These are phyloP conservation scores for Plectropomus leopardus DNA, from an alignment of 2,113 vertebrate genomes.

Conservation along the genomic window DNA sequence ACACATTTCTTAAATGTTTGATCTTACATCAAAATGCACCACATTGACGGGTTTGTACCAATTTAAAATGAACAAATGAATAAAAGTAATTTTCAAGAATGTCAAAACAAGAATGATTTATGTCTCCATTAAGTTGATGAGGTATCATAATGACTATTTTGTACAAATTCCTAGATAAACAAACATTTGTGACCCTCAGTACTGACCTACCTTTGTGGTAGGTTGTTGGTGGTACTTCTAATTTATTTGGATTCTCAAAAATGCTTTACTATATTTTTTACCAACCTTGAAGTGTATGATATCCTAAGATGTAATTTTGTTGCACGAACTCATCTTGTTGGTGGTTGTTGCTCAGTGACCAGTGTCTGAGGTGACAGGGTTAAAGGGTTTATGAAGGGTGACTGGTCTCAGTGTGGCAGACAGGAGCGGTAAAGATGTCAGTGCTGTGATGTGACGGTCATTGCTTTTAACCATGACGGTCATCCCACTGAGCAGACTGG, in stretches of 20 bases:
- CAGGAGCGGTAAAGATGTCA: slow-evolving; percentile 75
- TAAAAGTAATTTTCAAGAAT: slow-evolving; percentile 97
- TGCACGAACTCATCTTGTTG: not conserved
- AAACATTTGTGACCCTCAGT: not conserved
- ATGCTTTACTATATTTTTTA: not conserved
- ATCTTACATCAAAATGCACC: slow-evolving; percentile 93
- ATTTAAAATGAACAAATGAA: slow-evolving; percentile 91
- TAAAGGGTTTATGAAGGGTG: slow-evolving; percentile 63
- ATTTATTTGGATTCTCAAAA: not conserved
- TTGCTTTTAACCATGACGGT: slow-evolving; percentile 75
- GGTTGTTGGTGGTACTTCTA: not conserved
- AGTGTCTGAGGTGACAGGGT: slow-evolving; percentile 49
- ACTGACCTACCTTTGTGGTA: not conserved
- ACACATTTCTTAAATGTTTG: slow-evolving; percentile 98
- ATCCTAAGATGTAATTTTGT: slow-evolving; percentile 10
- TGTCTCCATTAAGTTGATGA: slow-evolving; percentile 54
- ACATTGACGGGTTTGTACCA: slow-evolving; percentile 95
- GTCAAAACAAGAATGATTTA: slow-evolving; percentile 83
- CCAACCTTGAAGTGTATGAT: not conserved
- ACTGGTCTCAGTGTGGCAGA: slow-evolving; percentile 54
- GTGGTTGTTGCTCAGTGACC: slow-evolving; percentile 26
- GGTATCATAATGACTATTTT: not conserved
- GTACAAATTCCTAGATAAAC: not conserved
- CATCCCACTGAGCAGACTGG: slow-evolving; percentile 58
- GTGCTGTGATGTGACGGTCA: slow-evolving; percentile 72